Conservation (phyloP, 2,888 invertebrate genomes). For the Drosophila stalkeri region DNA sequence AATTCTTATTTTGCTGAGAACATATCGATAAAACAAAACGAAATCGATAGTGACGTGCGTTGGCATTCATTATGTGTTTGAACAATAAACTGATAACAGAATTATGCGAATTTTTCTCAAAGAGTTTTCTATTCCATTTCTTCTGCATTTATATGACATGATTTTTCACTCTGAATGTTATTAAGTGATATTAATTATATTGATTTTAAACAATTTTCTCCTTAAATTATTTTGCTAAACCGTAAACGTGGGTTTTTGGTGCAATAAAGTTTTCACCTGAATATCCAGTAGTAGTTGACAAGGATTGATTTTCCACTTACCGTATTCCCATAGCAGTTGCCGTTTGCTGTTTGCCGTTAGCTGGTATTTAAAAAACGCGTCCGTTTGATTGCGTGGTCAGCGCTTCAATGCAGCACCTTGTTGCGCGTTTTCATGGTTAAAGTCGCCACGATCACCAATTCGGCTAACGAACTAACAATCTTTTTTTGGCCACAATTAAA, state of each 20-base stretch:
- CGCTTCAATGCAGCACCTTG: constrained; percentile 54
- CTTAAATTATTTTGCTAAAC: neutral
- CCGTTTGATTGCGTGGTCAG: constrained; percentile 58
- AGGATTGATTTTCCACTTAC: constrained; percentile 44
- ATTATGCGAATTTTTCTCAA: neutral
- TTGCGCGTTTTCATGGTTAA: constrained; percentile 30
- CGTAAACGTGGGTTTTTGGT: neutral
- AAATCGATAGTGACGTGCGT: neutral
- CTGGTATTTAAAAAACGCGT: constrained; percentile 43
- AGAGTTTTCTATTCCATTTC: neutral
- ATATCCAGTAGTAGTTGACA: constrained; percentile 3
- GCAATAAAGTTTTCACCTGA: neutral
- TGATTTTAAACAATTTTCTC: neutral
- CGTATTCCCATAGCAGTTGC: constrained; percentile 64
- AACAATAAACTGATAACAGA: neutral
- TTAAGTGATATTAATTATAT: neutral
- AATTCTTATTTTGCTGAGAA: neutral
- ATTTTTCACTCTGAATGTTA: neutral
- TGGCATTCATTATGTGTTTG: neutral
- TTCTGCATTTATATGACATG: neutral
- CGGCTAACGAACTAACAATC: constrained; percentile 29
- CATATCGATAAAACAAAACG: neutral
- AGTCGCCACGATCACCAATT: constrained; percentile 32
- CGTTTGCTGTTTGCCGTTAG: neutral
- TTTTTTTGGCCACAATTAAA: constrained; percentile 38